Evolutionary conservation across 92 coral and sea anemone species (phyloP).

Genomic region (Heliopora coerulea): DNA sequence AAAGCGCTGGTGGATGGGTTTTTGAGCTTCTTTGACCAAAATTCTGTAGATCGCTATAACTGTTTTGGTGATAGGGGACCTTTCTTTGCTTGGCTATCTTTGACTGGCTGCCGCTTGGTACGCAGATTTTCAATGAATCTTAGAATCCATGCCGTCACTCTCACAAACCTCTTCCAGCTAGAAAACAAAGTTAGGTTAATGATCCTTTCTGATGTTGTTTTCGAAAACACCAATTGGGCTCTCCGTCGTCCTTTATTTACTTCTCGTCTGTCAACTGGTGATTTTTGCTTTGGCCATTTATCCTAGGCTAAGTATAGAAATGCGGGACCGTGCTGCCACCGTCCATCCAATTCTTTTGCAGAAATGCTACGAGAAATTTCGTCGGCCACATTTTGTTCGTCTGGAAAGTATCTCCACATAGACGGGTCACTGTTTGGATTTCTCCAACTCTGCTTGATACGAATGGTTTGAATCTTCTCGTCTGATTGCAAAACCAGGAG

Average conservation of each 20-base stretch:
- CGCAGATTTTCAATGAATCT: slow-evolving; percentile 37
- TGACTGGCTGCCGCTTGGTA: background rate
- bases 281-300: slow-evolving; percentile 42
- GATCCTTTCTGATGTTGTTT: background rate
- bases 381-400: slow-evolving; percentile 61
- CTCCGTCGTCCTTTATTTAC: background rate
- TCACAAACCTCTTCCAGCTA: slow-evolving; percentile 30
- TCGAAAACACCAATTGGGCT: background rate
- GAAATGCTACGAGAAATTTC: slow-evolving; percentile 56
- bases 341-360: slow-evolving; percentile 39
- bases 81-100: background rate
- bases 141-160: slow-evolving; percentile 37
- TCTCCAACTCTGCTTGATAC: slow-evolving; percentile 59
- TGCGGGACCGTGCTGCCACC: slow-evolving; percentile 59
- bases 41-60: slow-evolving; percentile 43
- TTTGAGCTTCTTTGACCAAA: slow-evolving; percentile 55
- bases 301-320: slow-evolving; percentile 50
- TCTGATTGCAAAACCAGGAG: slow-evolving; percentile 47
- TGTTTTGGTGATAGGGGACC: slow-evolving; percentile 41
- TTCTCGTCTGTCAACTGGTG: background rate
- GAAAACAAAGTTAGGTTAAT: background rate
- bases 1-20: slow-evolving; percentile 30
- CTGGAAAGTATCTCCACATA: slow-evolving; percentile 57
- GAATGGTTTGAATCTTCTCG: slow-evolving; percentile 48
- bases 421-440: slow-evolving; percentile 58